These are phyloP conservation scores for Dipodomys ordii DNA, from an alignment of 2,113 vertebrate species.

Conservation along the genomic window DNA sequence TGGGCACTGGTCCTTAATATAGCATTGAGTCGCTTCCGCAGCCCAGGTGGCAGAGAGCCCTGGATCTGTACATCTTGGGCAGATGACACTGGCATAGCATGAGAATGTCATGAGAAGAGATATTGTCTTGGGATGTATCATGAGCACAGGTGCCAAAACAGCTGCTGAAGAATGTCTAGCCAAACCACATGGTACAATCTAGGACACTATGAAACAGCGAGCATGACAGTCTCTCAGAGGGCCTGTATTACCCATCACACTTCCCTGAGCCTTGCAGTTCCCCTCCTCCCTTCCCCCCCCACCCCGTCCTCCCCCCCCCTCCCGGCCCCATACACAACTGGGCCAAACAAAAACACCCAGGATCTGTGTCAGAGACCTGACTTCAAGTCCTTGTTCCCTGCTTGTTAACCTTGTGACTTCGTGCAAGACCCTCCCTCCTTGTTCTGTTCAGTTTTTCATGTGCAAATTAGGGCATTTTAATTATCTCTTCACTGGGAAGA, in stretches of 20 bases:
- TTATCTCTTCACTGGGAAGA: not conserved
- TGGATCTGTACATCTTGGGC: slow-evolving; percentile 32
- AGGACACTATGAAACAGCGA: not conserved
- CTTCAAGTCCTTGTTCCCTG: not conserved
- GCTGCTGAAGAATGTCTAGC: not conserved
- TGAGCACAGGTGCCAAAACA: slow-evolving; percentile 8
- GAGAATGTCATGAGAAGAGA: not conserved
- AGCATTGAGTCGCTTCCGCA: not conserved
- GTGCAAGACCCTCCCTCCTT: not conserved
- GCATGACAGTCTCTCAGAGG: not conserved
- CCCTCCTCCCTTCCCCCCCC: too few species aligned
- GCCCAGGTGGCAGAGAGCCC: not conserved
- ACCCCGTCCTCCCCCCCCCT: fast-evolving
- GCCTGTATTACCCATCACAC: fast-evolving
- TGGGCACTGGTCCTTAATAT: not conserved
- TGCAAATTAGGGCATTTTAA: not conserved
- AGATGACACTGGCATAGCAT: not conserved
- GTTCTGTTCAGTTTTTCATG: not conserved
- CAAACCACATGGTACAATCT: not conserved
- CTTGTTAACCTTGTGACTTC: not conserved
- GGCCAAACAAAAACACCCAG: not conserved
- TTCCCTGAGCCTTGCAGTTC: not conserved
- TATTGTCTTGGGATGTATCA: too few species aligned
- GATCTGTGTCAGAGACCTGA: not conserved
- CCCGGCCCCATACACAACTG: not conserved